Percentiles rank a stretch among this genome's conserved stretches.
Conservation (phyloP, 2,888 invertebrate genomes). For the Aleiodes alternator region DNA sequence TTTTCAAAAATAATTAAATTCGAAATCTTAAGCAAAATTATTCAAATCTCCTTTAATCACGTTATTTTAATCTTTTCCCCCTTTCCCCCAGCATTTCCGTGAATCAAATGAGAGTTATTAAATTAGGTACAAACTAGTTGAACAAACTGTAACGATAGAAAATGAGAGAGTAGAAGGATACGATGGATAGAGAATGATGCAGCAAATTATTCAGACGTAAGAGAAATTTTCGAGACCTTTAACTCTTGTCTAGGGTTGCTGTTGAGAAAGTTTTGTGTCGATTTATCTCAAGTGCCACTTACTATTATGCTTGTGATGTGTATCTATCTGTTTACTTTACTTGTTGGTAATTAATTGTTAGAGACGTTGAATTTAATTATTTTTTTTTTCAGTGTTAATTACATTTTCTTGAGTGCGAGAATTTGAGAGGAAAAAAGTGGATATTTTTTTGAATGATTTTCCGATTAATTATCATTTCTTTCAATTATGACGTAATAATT, state of each 20-base stretch:
- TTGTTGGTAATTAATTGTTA: constrained; percentile 5
- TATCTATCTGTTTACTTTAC: constrained; percentile 13
- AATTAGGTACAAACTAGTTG: constrained; percentile 26
- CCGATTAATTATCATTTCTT: constrained; percentile 12
- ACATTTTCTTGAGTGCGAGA: not conserved
- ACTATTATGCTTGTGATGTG: constrained; percentile 22
- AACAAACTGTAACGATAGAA: constrained; percentile 18
- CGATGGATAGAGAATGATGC: constrained; percentile 15
- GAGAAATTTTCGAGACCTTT: constrained; percentile 13
- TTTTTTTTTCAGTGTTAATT: not conserved
- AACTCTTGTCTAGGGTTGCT: constrained; percentile 24
- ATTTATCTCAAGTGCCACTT: constrained; percentile 26
- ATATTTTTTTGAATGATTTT: constrained; percentile 36
- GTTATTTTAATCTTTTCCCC: constrained; percentile 23
- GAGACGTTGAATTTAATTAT: not conserved
- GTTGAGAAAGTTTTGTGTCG: constrained; percentile 22
- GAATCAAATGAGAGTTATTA: constrained; percentile 25
- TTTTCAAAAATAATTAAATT: no score
- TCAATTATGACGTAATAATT: not conserved
- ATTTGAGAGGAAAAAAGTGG: not conserved
- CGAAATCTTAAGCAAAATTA: no score
- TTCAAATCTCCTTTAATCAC: not conserved
- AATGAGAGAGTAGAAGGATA: not conserved
- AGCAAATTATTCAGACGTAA: constrained; percentile 26
- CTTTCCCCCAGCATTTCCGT: constrained; percentile 30